Evolutionary conservation across 1,140 invertebrate species (phyloP), one percentile per base, ranked within the genome.

Genomic region (Lepidostoma basale): DNA sequence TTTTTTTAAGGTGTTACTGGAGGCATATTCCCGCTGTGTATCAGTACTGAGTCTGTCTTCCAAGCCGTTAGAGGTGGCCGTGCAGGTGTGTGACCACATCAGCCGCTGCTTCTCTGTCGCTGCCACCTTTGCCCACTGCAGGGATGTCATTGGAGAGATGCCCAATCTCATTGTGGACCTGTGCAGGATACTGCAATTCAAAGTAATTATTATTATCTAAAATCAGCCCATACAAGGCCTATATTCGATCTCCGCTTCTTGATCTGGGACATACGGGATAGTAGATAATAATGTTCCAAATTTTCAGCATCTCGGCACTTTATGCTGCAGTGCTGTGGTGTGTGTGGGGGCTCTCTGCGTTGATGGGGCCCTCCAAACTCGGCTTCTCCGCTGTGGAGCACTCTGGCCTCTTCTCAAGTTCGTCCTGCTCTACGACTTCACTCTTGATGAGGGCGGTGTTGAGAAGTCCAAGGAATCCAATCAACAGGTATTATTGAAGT

Each of bases 381-480:
- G 92, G 77, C 80, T 99, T 20, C 88, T 97, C n/a, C 89, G 97
- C 76, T 89, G 94, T 4, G 97, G 97, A 8, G 92, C 93, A 0
- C 76, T 99, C 0, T 98, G 95, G 92, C 95, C 97, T 76, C 79
- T 99, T 23, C 78, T 99, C 52, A 85, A 92, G 0, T 94, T 94
- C 74, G 89, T 96, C 76, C 98, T 99, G 79, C 90, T 91, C 44
- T 99, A 98, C 78, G 98, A 99, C 83, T 99, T 93, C 78, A 99
- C 98, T 0, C 83, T 99, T 63, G 94, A 98, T 63, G 98, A 99
- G 83, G 94, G 96, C 62, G 97, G 97, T 0, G 92, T 98, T 12
- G 91, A 96, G 77, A 85, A 90, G 65, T 89, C 86, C 72, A 90
- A 93, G 76, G 90, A 92, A 26, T 88, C 90, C 3, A 98, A 98